Percentiles rank a stretch among this genome's conserved stretches.
Evolutionary conservation across 2,797 vertebrate species (phyloP).

Genomic region (Malacoraja senta): DNA sequence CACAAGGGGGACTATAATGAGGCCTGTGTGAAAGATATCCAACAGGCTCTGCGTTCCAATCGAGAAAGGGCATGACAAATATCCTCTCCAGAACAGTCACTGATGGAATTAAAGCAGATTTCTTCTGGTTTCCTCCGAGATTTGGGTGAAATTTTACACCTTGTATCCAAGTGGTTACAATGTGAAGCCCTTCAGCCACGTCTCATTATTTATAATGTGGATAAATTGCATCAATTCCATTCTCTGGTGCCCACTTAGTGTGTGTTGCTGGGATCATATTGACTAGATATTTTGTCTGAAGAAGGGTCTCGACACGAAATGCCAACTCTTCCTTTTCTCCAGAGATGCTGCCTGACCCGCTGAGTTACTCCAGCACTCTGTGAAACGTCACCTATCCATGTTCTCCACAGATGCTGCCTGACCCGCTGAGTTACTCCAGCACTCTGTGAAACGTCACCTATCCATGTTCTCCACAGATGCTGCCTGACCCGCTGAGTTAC

Average conservation of each 20-base stretch:
- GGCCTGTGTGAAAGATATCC: neutral
- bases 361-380: no score
- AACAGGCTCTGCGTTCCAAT: neutral
- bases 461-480: no score
- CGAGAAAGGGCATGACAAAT: neutral
- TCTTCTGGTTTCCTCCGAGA: neutral
- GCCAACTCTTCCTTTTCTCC: no score
- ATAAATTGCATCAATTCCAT: neutral
- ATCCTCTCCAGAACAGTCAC: neutral
- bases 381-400: no score
- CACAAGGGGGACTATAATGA: constrained; percentile 11
- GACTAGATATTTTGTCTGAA: neutral
- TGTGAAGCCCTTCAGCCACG: neutral
- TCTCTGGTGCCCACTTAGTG: neutral
- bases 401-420: no score
- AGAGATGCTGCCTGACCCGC: no score
- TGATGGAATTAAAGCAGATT: constrained; percentile 16
- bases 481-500: no score
- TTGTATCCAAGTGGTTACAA: neutral
- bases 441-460: no score
- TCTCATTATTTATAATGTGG: neutral
- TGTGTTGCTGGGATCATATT: neutral
- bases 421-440: no score
- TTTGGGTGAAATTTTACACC: constrained; percentile 21
- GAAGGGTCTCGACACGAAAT: no score